phyloP scores from a whole-genome alignment of 2,888 invertebrate species.

The Lasioglossum marginatum region DNA sequence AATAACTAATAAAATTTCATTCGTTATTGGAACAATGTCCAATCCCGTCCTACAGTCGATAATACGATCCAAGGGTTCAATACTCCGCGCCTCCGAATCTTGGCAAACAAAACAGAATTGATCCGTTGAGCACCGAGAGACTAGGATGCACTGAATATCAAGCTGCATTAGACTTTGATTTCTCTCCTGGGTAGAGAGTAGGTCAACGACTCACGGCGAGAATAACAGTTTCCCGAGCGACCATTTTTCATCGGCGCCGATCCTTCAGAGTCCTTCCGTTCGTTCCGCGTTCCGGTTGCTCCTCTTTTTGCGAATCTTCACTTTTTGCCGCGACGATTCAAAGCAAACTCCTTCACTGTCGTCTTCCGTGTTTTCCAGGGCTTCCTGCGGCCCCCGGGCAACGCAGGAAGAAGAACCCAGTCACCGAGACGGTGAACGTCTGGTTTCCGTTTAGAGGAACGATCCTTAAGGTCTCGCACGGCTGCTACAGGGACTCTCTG shows the following conservation, averaged over 20 bases:
- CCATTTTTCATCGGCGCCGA: slow-evolving; percentile 27
- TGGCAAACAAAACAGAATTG: background rate
- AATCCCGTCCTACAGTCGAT: no score
- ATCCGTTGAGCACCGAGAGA: background rate
- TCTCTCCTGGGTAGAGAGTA: background rate
- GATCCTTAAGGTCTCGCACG: background rate
- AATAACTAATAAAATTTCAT: background rate
- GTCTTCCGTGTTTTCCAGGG: slow-evolving; percentile 16
- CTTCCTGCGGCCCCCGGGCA: background rate
- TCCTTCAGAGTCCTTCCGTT: slow-evolving; percentile 13
- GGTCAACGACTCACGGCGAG: slow-evolving; percentile 1
- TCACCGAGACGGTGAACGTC: slow-evolving; percentile 21
- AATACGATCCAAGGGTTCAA: background rate
- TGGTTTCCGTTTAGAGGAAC: slow-evolving; percentile 27
- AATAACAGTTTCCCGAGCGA: slow-evolving; percentile 26
- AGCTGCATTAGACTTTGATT: slow-evolving; percentile 23
- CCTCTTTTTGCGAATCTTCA: slow-evolving; percentile 10
- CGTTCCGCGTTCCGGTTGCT: slow-evolving; percentile 15
- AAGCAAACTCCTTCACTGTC: slow-evolving; percentile 24
- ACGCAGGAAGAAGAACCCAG: slow-evolving; percentile 17
- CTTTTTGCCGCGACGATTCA: slow-evolving; percentile 11
- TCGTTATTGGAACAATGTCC: background rate
- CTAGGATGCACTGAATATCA: slow-evolving; percentile 10
- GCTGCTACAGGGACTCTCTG: slow-evolving; percentile 32
- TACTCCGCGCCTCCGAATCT: background rate